Evolutionary conservation across 1,140 invertebrate species (phyloP).

Genomic region (Octopus sinensis): DNA sequence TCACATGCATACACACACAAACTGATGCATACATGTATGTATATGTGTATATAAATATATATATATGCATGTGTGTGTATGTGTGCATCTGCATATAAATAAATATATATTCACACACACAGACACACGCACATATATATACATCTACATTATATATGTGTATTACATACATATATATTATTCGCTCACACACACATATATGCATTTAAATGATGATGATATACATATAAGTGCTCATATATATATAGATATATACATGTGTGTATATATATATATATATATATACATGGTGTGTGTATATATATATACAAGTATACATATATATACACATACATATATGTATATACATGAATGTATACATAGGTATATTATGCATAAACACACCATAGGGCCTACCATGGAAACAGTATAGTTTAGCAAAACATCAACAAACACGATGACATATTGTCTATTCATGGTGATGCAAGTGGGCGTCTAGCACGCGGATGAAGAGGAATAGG

Average conservation of each 20-base stretch:
- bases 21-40: neutral
- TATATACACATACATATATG: neutral
- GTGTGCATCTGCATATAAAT: neutral
- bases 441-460: too few species aligned
- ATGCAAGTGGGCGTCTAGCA: too few species aligned
- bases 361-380: neutral
- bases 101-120: neutral
- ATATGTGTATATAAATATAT: neutral
- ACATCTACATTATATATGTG: neutral
- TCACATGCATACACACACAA: neutral
- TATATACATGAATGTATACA: neutral
- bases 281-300: neutral
- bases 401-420: too few species aligned
- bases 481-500: too few species aligned
- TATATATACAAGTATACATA: neutral
- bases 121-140: neutral
- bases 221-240: neutral
- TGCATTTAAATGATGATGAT: neutral
- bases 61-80: neutral
- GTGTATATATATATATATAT: neutral
- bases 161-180: neutral
- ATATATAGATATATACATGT: neutral
- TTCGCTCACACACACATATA: neutral
- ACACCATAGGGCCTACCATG: neutral
- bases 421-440: too few species aligned